Percentiles rank a stretch among this genome's conserved stretches.
Conservation (phyloP, 2,888 invertebrate species). For the Osedax frankpressi region DNA sequence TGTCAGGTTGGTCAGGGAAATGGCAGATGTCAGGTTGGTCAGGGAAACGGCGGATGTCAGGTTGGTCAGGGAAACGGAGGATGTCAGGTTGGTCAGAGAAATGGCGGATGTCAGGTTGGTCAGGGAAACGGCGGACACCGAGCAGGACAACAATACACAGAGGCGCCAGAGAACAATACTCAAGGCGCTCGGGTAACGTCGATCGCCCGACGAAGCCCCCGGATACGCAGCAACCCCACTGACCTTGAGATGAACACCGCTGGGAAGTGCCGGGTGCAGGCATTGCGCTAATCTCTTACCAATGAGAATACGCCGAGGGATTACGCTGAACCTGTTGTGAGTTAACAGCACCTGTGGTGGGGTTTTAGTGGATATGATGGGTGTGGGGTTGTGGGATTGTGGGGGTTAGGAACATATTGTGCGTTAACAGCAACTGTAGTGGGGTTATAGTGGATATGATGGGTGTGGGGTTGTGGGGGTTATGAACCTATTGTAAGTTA, state of each 20-base stretch:
- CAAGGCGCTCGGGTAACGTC: no score
- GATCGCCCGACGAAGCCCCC: no score
- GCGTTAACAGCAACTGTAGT: neutral
- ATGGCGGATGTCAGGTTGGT: no score
- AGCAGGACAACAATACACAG: no score
- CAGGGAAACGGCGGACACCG: no score
- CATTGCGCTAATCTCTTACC: slow-evolving; percentile 82
- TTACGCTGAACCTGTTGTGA: slow-evolving; percentile 68
- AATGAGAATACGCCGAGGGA: slow-evolving; percentile 72
- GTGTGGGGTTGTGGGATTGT: neutral
- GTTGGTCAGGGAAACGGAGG: no score
- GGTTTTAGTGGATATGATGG: neutral
- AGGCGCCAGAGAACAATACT: no score
- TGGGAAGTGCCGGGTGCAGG: slow-evolving; percentile 78
- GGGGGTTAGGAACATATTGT: neutral
- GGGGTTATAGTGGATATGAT: neutral
- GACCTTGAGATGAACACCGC: slow-evolving; percentile 79
- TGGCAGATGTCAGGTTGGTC: no score
- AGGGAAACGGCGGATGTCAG: no score
- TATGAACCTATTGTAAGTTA: neutral
- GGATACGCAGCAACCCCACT: no score
- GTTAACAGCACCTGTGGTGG: slow-evolving; percentile 59
- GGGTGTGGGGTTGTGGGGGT: neutral
- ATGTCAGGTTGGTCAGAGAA: no score
- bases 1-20: no score